These are phyloP conservation scores for Ochropleura plecta DNA, from an alignment of 2,888 invertebrate genomes.

Conservation along the genomic window DNA sequence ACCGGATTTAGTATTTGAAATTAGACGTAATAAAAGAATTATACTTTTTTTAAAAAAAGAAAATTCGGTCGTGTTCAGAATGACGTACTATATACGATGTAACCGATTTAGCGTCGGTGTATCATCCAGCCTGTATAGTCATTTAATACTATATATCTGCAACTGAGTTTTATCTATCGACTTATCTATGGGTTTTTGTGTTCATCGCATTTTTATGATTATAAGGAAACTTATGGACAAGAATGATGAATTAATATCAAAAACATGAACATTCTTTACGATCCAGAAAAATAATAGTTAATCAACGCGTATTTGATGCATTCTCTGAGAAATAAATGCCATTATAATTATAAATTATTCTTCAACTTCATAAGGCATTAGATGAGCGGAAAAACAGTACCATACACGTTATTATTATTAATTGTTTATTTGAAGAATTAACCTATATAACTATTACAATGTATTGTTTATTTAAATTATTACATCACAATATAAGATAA, in stretches of 20 bases:
- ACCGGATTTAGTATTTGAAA: too few species aligned
- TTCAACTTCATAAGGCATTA: background rate
- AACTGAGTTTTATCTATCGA: background rate
- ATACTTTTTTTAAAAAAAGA: too few species aligned
- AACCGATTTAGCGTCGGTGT: too few species aligned
- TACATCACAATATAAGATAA: too few species aligned
- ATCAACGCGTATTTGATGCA: too few species aligned
- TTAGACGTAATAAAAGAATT: too few species aligned
- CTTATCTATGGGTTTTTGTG: background rate
- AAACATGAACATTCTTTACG: slow-evolving; percentile 6
- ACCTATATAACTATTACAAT: too few species aligned
- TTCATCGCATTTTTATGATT: slow-evolving; percentile 1
- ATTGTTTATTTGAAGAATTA: too few species aligned
- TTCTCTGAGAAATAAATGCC: background rate
- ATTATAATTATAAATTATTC: background rate
- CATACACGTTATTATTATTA: background rate
- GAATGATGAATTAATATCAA: background rate
- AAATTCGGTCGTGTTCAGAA: too few species aligned
- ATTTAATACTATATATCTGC: background rate
- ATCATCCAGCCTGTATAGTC: too few species aligned
- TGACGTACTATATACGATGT: too few species aligned
- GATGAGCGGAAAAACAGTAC: background rate
- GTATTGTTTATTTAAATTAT: too few species aligned
- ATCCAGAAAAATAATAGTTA: background rate
- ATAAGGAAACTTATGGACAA: slow-evolving; percentile 17